Percentiles rank a stretch among this genome's conserved stretches.
Conservation (phyloP, 2,113 vertebrate genomes). For the Corythornis cristatus region DNA sequence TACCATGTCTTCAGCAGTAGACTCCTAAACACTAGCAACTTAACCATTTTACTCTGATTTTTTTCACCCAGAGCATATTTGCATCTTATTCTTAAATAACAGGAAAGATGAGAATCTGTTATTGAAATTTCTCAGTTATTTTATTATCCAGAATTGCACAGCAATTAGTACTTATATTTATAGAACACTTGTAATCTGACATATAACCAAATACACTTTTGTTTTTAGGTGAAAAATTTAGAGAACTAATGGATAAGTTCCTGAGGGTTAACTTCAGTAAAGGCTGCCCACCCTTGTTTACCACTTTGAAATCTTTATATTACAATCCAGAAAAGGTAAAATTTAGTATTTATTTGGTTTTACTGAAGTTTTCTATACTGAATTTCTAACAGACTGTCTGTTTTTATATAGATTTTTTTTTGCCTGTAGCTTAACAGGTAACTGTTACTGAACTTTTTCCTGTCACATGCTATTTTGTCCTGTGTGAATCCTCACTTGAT, state of each 20-base stretch:
- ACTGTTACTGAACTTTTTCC: slow-evolving; percentile 3
- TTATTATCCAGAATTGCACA: neutral
- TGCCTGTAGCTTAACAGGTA: neutral
- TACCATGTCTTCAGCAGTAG: neutral
- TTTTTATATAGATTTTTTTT: neutral
- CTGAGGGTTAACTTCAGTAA: slow-evolving; percentile 83
- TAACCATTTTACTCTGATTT: neutral
- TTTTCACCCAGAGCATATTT: neutral
- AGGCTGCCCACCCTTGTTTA: slow-evolving; percentile 83
- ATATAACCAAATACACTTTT: slow-evolving; percentile 74
- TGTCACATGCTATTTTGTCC: neutral
- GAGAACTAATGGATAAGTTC: slow-evolving; percentile 82
- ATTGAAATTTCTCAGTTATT: neutral
- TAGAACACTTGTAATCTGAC: slow-evolving; percentile 42
- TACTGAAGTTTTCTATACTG: slow-evolving; percentile 33
- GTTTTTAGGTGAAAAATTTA: slow-evolving; percentile 82
- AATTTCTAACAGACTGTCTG: neutral
- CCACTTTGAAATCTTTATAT: slow-evolving; percentile 84
- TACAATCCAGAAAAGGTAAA: slow-evolving; percentile 83
- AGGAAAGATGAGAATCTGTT: neutral
- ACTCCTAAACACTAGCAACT: neutral
- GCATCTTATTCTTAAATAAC: neutral
- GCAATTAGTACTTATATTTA: slow-evolving; percentile 19
- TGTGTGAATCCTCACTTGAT: neutral
- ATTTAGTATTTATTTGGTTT: slow-evolving; percentile 69